Base-by-base conservation (phyloP, 2,888 invertebrate genomes). In the Diarsia mendica region DNA sequence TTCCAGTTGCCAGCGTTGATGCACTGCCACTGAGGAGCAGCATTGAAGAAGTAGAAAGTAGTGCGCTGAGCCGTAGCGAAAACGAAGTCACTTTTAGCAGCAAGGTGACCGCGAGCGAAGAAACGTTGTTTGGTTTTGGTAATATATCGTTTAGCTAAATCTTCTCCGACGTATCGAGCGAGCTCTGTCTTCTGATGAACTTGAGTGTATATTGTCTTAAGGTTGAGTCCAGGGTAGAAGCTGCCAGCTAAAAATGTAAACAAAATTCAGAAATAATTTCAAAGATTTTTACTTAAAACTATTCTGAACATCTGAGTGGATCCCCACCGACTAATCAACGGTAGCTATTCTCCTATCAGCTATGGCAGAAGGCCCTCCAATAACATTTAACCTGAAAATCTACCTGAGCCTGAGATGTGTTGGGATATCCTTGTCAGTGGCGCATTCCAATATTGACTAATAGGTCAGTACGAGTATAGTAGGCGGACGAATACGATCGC, bases 1-100 rank as follows among this genome's bases (percentile, higher is more conserved):
- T 96, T 95, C 97, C 97, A 97, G 89, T 97, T 97, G 18, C 97
- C 97, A 72, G 92, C 96, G 81, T 97, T 97, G 88, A 97, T 97
- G 0, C 94, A 94, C 74, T 97, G 97, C 97, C 97, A 98, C 85
- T 98, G 98, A 2, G 98, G 97, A 1, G 97, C 97, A 1, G 96
- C 96, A 88, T 98, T 98, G 66, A 97, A 93, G 87, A 97, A 97
- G 90, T 97, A 97, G 91, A 97, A 97, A 0, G 97, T 97, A 0
- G 97, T 91, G 0, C 95, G 92, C 86, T 97, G 97, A 61, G 97
- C 97, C 15, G 96, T 92, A 0, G 97, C 97, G 84, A 96, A 97
- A 20, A 97, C 93, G 85, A 96, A 97, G 90, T 98, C 97, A 18
- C 96, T 96, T 89, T 97, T 97, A 2, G 97, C 97, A 0, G 97